Percentiles rank a stretch among this genome's conserved stretches.
These are phyloP conservation scores for Bufo bufo DNA, from an alignment of 2,113 vertebrate species.

Conservation along the genomic window DNA sequence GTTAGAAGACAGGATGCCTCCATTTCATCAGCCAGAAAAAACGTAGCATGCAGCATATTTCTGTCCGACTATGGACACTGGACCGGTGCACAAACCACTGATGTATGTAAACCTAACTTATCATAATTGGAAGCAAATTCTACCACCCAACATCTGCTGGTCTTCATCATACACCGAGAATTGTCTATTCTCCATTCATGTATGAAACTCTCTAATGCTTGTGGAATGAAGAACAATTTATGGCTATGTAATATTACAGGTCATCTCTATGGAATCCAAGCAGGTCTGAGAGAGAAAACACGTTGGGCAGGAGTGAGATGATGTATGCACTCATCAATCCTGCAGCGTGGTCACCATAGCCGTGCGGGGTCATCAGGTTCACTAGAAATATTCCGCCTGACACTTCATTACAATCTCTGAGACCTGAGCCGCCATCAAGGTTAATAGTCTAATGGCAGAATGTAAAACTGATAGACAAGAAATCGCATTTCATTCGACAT, in stretches of 20 bases:
- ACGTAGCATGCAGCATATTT: too few relatives aligned
- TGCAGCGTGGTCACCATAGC: neutral
- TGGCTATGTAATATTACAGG: neutral
- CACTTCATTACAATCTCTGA: neutral
- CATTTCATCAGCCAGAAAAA: too few relatives aligned
- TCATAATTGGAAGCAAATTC: neutral
- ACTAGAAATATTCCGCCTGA: neutral
- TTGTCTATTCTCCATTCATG: neutral
- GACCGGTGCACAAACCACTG: too few relatives aligned
- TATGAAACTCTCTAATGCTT: neutral
- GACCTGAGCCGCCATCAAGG: neutral
- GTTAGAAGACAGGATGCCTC: too few relatives aligned
- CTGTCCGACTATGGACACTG: too few relatives aligned
- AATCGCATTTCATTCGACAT: neutral
- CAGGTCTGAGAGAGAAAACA: neutral
- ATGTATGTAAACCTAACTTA: too few relatives aligned
- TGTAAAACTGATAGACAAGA: neutral
- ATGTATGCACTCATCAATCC: neutral
- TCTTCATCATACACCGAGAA: neutral
- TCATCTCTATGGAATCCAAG: neutral
- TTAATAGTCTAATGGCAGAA: constrained; percentile 4
- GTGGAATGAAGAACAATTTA: neutral
- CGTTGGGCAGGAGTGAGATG: neutral
- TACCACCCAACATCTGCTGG: neutral
- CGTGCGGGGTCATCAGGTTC: neutral